A percentile compares a stretch with the other conserved stretches of the same genome.
Evolutionary conservation across 1,140 invertebrate species (phyloP).

Genomic region (Metopolophium dirhodum): DNA sequence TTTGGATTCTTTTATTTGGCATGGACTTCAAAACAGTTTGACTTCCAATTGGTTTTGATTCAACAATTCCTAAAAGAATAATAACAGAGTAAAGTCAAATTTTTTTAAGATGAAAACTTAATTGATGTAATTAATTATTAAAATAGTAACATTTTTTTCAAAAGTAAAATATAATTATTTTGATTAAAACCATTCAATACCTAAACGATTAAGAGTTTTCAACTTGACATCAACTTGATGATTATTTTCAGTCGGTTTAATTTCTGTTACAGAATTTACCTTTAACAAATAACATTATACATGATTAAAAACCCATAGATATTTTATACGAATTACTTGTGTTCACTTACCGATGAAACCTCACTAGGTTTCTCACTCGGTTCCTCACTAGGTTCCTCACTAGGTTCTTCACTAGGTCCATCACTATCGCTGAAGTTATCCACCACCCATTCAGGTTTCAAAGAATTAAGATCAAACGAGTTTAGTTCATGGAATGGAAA

Average conservation of each 20-base stretch:
- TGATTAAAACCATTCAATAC: not conserved
- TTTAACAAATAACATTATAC: not conserved
- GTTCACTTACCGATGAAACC: not conserved
- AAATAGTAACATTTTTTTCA: not conserved
- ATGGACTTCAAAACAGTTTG: not conserved
- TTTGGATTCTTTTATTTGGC: not conserved
- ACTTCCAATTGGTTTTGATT: not conserved
- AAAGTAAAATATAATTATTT: not conserved
- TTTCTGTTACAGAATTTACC: not conserved
- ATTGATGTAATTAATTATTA: not conserved
- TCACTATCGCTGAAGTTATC: constrained; percentile 35
- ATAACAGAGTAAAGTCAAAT: not conserved
- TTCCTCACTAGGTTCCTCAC: no score
- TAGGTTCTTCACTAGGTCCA: not conserved
- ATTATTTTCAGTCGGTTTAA: not conserved
- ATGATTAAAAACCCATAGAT: not conserved
- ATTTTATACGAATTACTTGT: not conserved
- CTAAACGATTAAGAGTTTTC: not conserved
- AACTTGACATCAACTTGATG: not conserved
- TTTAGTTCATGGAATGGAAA: not conserved
- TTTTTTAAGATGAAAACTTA: not conserved
- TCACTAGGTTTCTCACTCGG: not conserved
- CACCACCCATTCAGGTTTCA: constrained; percentile 41
- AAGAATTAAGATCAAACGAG: constrained; percentile 38
- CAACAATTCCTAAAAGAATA: not conserved